Evolutionary conservation across 23 tunicate genomes (phyloP).

Genomic region (Halocynthia roretzi): DNA sequence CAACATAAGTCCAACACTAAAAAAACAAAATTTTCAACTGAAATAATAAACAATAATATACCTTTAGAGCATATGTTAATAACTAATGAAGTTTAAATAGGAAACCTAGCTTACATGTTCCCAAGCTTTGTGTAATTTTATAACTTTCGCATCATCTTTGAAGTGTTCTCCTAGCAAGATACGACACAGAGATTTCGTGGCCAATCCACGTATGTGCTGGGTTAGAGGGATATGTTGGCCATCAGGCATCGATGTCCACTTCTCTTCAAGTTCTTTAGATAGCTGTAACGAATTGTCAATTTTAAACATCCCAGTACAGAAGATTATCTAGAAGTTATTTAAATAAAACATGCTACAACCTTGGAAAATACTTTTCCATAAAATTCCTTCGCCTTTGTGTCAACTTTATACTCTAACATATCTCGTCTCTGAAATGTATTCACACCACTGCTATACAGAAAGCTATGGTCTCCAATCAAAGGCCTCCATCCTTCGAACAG

Average conservation of each 20-base stretch:
- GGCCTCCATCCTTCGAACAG: conserved; percentile 67
- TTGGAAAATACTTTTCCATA: conserved; percentile 43
- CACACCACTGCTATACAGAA: conserved; percentile 36
- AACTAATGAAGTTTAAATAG: too few relatives aligned
- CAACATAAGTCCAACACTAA: conserved; percentile 26
- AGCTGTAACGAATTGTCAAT: conserved; percentile 18
- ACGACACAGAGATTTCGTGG: conserved; percentile 66
- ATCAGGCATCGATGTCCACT: conserved; percentile 63
- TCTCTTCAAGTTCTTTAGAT: conserved; percentile 48
- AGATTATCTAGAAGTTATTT: neutral
- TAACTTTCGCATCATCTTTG: conserved; percentile 38
- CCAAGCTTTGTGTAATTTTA: conserved; percentile 62
- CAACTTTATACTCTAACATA: conserved; percentile 33
- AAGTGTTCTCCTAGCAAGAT: conserved; percentile 71
- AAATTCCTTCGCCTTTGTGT: conserved; percentile 18
- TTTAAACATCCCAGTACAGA: neutral
- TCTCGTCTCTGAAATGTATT: conserved; percentile 65
- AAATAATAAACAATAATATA: neutral
- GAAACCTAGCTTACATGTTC: conserved; percentile 24
- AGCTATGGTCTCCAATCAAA: conserved; percentile 58
- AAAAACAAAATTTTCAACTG: neutral
- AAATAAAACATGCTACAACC: conserved; percentile 3
- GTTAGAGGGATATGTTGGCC: conserved; percentile 77
- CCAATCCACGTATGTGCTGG: conserved; percentile 66
- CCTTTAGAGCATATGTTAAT: too few relatives aligned